phyloP scores from a whole-genome alignment of 92 coral and sea anemone species.

The Plumapathes pennacea region DNA sequence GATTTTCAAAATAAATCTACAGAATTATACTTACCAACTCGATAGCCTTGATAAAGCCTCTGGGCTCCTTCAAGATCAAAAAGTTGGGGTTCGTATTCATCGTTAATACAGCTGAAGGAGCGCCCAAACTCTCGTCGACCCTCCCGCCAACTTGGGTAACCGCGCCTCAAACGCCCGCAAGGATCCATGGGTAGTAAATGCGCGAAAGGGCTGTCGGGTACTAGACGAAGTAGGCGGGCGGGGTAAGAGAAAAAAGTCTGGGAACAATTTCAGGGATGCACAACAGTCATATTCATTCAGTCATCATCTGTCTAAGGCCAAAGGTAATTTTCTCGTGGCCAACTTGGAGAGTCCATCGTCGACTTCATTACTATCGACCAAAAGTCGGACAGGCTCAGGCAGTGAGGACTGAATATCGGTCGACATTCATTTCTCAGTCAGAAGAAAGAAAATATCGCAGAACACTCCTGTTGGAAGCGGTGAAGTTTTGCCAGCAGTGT shows the following conservation, averaged over 20 bases:
- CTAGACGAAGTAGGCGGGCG: no score
- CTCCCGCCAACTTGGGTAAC: no score
- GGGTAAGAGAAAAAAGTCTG: no score
- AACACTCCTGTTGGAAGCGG: background rate
- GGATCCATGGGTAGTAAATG: no score
- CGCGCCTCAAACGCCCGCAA: no score
- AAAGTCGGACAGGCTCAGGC: background rate
- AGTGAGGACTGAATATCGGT: slow-evolving; percentile 2
- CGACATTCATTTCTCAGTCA: background rate
- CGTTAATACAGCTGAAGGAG: background rate
- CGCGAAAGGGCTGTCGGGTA: no score
- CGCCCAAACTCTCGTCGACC: no score
- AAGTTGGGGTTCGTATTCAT: slow-evolving; percentile 64
- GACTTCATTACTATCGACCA: slow-evolving; percentile 8
- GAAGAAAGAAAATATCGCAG: background rate
- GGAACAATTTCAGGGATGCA: no score
- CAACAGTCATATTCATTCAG: no score
- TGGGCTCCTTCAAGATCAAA: slow-evolving; percentile 89
- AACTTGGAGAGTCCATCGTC: background rate
- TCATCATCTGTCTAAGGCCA: background rate
- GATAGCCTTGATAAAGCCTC: slow-evolving; percentile 90
- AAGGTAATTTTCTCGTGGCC: background rate
- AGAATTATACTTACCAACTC: slow-evolving; percentile 73
- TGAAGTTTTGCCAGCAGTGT: background rate
- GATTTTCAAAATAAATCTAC: background rate